phyloP scores from a whole-genome alignment of 1,140 invertebrate genomes.

The Campoletis sonorensis region DNA sequence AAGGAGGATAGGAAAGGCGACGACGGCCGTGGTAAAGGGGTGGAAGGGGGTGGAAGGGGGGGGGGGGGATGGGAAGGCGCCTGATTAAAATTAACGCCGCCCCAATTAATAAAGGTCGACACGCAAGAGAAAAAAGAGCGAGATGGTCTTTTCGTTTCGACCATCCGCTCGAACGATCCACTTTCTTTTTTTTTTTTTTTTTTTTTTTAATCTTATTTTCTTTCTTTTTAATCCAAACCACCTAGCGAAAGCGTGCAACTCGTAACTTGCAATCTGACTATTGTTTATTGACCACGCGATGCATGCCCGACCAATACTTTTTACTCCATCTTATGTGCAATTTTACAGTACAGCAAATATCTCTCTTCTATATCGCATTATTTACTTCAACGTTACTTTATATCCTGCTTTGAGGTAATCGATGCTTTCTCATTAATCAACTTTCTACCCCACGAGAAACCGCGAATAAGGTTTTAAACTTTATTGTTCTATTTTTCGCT shows the following conservation, averaged over 20 bases:
- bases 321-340: not conserved
- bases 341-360: not conserved
- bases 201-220: conserved; percentile 25
- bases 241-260: conserved; percentile 35
- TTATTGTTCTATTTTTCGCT: too few relatives aligned
- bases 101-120: conserved; percentile 45
- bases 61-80: conserved; percentile 23
- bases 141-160: conserved; percentile 9
- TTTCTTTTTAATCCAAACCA: conserved; percentile 31
- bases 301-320: not conserved
- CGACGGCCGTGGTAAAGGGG: conserved; percentile 17
- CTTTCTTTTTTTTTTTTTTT: conserved; percentile 18
- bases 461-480: too few relatives aligned
- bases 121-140: conserved; percentile 25
- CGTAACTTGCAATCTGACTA: conserved; percentile 36
- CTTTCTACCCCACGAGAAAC: too few relatives aligned
- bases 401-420: too few relatives aligned
- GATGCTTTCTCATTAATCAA: too few relatives aligned
- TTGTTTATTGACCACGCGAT: conserved; percentile 44
- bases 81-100: conserved; percentile 46
- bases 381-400: not conserved
- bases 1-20: conserved; percentile 39
- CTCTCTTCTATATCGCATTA: not conserved
- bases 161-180: conserved; percentile 21
- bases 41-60: not conserved